These are phyloP conservation scores for Sialia sialis DNA, from an alignment of 2,113 vertebrate genomes.

Conservation along the genomic window DNA sequence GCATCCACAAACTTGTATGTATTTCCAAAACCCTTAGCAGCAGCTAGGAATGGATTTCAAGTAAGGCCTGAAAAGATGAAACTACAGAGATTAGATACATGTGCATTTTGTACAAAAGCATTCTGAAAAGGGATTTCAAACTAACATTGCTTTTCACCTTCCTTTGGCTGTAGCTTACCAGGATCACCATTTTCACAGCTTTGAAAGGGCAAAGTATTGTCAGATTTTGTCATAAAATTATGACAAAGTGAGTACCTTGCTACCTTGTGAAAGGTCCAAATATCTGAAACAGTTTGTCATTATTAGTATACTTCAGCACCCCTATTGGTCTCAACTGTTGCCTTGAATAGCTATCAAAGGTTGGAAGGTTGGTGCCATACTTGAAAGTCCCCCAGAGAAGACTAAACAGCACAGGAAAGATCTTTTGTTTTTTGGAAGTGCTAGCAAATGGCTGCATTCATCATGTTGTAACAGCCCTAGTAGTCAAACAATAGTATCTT, in stretches of 20 bases:
- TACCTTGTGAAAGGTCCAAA: neutral
- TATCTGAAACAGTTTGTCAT: neutral
- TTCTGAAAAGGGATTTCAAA: neutral
- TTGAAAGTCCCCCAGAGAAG: neutral
- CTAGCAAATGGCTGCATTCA: neutral
- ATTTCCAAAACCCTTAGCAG: neutral
- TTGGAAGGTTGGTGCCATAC: neutral
- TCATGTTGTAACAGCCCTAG: neutral
- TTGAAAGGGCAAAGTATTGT: neutral
- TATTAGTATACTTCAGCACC: neutral
- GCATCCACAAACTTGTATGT: neutral
- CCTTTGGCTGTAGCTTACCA: neutral
- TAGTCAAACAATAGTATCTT: neutral
- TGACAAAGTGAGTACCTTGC: neutral
- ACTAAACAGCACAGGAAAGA: neutral
- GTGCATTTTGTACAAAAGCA: neutral
- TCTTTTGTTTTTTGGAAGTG: neutral
- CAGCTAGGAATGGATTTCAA: neutral
- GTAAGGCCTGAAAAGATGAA: neutral
- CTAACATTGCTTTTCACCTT: neutral
- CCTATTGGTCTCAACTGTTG: neutral
- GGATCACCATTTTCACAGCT: neutral
- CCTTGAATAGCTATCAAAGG: neutral
- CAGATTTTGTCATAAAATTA: neutral
- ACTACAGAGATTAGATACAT: neutral